Percentiles rank a stretch among this genome's conserved stretches.
Evolutionary conservation across 2,113 vertebrate genomes (phyloP).

Genomic region (Ramphastos sulfuratus): DNA sequence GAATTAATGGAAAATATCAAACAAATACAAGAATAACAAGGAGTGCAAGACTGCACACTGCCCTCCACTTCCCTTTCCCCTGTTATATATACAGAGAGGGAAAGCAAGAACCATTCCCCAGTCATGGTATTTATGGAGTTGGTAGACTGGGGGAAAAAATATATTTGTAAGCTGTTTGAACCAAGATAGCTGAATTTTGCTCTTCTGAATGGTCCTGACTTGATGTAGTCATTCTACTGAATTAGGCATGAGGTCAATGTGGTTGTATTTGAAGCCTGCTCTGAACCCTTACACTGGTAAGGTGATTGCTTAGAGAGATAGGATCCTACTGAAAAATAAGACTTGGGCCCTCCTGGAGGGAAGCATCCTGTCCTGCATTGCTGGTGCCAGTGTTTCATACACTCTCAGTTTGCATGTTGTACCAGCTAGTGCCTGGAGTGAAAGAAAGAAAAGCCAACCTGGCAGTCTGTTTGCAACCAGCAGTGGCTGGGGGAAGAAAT

Average conservation of each 20-base stretch:
- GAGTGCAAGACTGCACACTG: not conserved
- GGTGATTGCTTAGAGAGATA: not conserved
- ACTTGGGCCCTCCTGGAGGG: accelerated
- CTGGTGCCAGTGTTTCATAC: not conserved
- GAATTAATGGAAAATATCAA: slow-evolving; percentile 59
- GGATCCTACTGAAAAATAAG: not conserved
- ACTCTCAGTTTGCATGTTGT: accelerated
- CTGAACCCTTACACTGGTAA: not conserved
- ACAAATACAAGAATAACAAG: slow-evolving; percentile 45
- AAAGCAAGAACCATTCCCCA: not conserved
- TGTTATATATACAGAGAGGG: not conserved
- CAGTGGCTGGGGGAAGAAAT: not conserved
- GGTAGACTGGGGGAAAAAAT: not conserved
- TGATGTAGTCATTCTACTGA: not conserved
- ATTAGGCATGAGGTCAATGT: not conserved
- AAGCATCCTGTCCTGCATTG: not conserved
- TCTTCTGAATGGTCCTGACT: not conserved
- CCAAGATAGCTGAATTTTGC: not conserved
- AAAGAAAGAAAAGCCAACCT: not conserved
- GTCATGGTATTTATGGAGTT: not conserved
- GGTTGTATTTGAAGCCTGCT: not conserved
- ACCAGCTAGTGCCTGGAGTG: not conserved
- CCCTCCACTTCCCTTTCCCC: slow-evolving; percentile 6
- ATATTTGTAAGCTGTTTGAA: not conserved
- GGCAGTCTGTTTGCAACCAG: not conserved